phyloP scores from a whole-genome alignment of 2,888 invertebrate genomes.

The Enchytraeus crypticus region DNA sequence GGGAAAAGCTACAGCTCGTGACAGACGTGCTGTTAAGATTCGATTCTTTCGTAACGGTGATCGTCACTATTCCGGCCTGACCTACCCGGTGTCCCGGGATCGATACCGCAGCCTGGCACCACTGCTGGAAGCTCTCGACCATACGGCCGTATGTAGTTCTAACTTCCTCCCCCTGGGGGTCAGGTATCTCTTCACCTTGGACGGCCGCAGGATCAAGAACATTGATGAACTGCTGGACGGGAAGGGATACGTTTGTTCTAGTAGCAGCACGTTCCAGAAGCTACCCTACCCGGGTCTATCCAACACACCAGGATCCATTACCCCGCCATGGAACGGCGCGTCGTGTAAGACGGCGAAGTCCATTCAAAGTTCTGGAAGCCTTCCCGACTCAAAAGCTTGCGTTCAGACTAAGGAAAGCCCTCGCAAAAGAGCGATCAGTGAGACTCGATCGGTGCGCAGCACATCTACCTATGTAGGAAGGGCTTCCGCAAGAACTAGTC shows the following conservation, averaged over 20 bases:
- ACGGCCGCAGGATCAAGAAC: conserved; percentile 63
- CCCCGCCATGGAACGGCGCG: not conserved
- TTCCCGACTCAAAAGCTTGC: too few species aligned
- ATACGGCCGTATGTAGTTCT: conserved; percentile 70
- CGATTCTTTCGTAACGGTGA: conserved; percentile 90
- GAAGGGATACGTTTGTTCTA: conserved; percentile 88
- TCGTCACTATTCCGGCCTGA: conserved; percentile 69
- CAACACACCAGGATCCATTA: too few species aligned
- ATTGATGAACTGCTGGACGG: conserved; percentile 61
- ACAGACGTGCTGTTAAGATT: conserved; percentile 63
- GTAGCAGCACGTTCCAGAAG: conserved; percentile 68
- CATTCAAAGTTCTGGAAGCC: not conserved
- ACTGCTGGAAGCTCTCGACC: conserved; percentile 77
- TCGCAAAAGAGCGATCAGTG: too few species aligned
- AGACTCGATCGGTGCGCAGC: too few species aligned
- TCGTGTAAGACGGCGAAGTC: not conserved
- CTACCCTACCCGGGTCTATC: not conserved
- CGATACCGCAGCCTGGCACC: conserved; percentile 87
- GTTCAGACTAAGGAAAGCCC: too few species aligned
- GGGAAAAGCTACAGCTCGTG: too few species aligned
- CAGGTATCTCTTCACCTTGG: conserved; percentile 77
- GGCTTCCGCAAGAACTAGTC: not conserved
- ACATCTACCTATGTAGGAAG: too few species aligned
- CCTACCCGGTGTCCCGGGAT: conserved; percentile 83
- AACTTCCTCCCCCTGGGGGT: conserved; percentile 88